phyloP scores from a whole-genome alignment of 2,113 vertebrate species.

The Microcebus jonahi region DNA sequence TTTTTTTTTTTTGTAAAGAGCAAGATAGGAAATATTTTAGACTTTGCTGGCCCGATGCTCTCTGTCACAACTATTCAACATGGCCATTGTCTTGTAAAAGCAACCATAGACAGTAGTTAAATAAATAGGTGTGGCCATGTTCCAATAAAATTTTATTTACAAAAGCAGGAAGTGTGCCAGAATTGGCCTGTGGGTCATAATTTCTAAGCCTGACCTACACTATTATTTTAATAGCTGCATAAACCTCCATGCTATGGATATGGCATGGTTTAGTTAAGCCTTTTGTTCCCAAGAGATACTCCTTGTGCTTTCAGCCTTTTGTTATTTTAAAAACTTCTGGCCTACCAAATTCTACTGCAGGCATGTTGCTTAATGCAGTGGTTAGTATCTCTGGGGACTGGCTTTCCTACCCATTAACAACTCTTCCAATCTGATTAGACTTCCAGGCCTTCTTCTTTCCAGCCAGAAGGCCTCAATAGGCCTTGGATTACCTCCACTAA shows the following conservation, averaged over 20 bases:
- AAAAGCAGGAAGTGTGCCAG: neutral
- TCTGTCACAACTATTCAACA: neutral
- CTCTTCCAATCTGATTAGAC: neutral
- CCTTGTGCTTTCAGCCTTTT: neutral
- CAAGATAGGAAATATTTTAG: neutral
- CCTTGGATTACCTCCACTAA: neutral
- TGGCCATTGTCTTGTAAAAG: neutral
- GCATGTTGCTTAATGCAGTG: neutral
- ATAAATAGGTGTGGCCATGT: neutral
- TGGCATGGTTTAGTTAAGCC: neutral
- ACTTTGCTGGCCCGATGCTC: neutral
- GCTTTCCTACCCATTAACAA: neutral
- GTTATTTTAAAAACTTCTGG: neutral
- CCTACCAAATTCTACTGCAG: neutral
- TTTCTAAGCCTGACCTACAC: neutral
- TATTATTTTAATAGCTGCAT: neutral
- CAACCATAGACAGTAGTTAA: neutral
- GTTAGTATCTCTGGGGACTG: neutral
- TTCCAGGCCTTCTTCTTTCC: neutral
- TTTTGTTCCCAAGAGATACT: neutral
- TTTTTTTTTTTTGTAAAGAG: neutral
- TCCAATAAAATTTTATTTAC: slow-evolving; percentile 12
- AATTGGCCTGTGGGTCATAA: neutral
- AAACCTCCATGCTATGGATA: neutral
- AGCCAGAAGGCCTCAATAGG: neutral